Evolutionary conservation across 1,140 invertebrate species (phyloP), one percentile per base, ranked within the genome.

Genomic region (Coptotermes formosanus): DNA sequence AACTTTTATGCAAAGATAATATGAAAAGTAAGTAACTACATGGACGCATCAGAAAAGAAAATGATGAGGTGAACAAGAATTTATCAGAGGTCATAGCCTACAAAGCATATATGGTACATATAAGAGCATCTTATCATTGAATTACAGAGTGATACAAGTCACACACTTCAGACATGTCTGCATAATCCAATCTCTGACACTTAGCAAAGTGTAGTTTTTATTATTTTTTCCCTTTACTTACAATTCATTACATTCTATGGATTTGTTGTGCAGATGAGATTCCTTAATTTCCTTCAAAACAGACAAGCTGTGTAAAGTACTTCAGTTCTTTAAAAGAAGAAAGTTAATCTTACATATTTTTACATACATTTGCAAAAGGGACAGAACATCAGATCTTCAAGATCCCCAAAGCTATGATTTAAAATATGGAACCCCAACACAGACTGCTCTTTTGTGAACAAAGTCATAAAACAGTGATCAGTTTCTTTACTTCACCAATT

Each of bases 21-120:
- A 6, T 75, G 9, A 75, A 75, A 75, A 2, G 25, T 75, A 55
- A 55, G 52, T 19, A 30, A n/a, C 64, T 75, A 75, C 8, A 75
- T 75, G 64, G 64, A 8, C 64, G 30, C 16, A 30, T 30, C 64
- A 75, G 64, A 75, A 30, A n/a, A 2, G 25, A 75, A 75, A 30
- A 75, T 75, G 64, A 30, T 75, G 64, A 75, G 25, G 64, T 75
- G n/a, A n/a, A 75, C 64, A 75, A 75, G 64, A 75, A 75, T 75
- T 75, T 75, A 75, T 75, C 64, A 75, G 64, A 75, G 64, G n/a
- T 25, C 25, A n/a, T 23, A 21, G 19, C 25, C 25, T 23, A 23
- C 1, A 19, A 59, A 6, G 21, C 55, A 64, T n/a, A 75, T n/a
- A 12, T 75, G 25, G n/a, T 75, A 75, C n/a, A 75, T 75, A 9